Evolutionary conservation across 2,888 invertebrate genomes (phyloP).

Genomic region (Epistrophe grossulariae): DNA sequence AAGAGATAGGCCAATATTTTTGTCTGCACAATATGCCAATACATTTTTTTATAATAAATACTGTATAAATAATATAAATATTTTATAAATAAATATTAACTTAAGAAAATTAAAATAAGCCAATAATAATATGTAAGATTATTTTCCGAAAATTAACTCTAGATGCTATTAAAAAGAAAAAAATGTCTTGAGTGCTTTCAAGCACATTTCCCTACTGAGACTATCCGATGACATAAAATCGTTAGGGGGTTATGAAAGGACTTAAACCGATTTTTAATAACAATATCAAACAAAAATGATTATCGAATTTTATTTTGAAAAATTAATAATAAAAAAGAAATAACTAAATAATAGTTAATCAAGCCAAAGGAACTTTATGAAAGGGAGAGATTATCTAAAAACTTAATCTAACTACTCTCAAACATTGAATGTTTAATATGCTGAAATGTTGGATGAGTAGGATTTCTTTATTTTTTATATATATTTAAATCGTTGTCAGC

Average conservation of each 20-base stretch:
- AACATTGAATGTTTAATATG: constrained; percentile 69
- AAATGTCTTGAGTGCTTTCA: constrained; percentile 21
- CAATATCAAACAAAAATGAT: not conserved
- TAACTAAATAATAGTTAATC: constrained; percentile 50
- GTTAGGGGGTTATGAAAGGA: constrained; percentile 55
- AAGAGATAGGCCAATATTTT: constrained; percentile 21
- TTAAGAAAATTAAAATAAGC: constrained; percentile 43
- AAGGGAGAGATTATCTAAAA: constrained; percentile 72
- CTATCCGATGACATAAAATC: constrained; percentile 43
- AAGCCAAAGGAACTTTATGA: constrained; percentile 69
- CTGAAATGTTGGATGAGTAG: constrained; percentile 76
- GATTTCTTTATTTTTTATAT: constrained; percentile 40
- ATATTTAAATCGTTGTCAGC: constrained; percentile 40
- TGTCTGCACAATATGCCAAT: constrained; percentile 8
- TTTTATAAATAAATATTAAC: not conserved
- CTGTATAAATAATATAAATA: constrained; percentile 7
- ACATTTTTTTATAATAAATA: not conserved
- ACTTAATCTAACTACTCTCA: constrained; percentile 61
- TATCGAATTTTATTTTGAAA: constrained; percentile 13
- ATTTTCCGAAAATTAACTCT: not conserved
- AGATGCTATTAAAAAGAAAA: not conserved
- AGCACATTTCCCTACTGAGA: constrained; percentile 30
- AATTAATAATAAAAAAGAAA: constrained; percentile 20
- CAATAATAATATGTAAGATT: constrained; percentile 13
- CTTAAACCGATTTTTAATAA: constrained; percentile 49